Conservation (phyloP, 2,113 vertebrate species). For the Muntiacus muntjak region DNA sequence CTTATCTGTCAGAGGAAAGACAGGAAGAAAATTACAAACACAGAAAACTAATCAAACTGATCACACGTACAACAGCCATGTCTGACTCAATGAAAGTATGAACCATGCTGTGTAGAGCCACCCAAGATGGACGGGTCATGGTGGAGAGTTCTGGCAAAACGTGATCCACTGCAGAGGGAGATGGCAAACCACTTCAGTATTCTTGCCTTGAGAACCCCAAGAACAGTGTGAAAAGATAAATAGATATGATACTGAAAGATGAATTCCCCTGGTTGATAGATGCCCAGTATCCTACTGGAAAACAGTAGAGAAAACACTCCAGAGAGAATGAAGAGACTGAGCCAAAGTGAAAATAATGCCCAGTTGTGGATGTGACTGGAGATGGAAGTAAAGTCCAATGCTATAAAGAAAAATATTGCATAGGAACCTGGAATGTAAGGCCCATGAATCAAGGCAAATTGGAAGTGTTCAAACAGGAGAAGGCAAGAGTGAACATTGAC, state of each 20-base stretch:
- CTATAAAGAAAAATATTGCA: neutral
- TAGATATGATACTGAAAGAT: neutral
- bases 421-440: neutral
- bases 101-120: neutral
- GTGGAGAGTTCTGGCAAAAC: neutral
- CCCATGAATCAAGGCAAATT: neutral
- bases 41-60: neutral
- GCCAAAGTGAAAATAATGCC: neutral
- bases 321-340: neutral
- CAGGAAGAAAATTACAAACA: neutral
- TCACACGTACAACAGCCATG: neutral
- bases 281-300: neutral
- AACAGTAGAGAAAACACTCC: neutral
- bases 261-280: neutral
- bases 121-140: neutral
- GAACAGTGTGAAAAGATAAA: neutral
- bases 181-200: neutral
- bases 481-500: neutral
- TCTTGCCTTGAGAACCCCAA: neutral
- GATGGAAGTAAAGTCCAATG: neutral
- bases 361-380: neutral
- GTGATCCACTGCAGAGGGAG: neutral
- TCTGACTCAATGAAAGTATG: neutral
- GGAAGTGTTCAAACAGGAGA: neutral
- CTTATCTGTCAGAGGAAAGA: neutral